Percentiles rank a stretch among this genome's conserved stretches.
Evolutionary conservation across 2,113 vertebrate genomes (phyloP).

Genomic region (Leiothrix lutea): DNA sequence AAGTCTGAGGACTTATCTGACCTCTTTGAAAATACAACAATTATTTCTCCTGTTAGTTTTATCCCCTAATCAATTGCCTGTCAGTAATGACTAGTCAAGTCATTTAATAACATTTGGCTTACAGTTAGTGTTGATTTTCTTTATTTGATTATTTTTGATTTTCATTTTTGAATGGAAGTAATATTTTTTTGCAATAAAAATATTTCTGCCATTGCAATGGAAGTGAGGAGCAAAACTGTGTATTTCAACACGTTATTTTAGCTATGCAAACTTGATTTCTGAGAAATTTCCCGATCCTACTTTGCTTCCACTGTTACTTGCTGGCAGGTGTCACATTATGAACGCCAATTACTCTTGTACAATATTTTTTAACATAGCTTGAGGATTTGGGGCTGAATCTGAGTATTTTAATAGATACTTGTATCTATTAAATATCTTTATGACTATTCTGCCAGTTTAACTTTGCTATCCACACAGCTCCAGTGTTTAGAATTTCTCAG

Average conservation of each 20-base stretch:
- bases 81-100: not conserved
- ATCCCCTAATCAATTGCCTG: not conserved
- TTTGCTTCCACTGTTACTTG: not conserved
- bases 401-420: not conserved
- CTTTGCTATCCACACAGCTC: not conserved
- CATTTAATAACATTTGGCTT: not conserved
- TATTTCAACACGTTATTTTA: slow-evolving; percentile 12
- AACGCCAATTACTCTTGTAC: not conserved
- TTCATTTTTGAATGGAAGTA: not conserved
- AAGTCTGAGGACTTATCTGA: not conserved
- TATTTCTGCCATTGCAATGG: not conserved
- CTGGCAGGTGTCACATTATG: not conserved
- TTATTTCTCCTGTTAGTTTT: slow-evolving; percentile 19
- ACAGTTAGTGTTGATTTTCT: not conserved
- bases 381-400: not conserved
- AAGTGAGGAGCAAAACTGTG: not conserved
- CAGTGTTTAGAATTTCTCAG: not conserved
- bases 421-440: not conserved
- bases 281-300: not conserved
- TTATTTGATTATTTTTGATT: not conserved
- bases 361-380: not conserved
- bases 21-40: not conserved
- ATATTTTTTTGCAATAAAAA: not conserved
- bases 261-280: not conserved
- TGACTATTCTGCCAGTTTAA: not conserved